phyloP scores from a whole-genome alignment of 2,113 vertebrate species.

The Carettochelys insculpta region DNA sequence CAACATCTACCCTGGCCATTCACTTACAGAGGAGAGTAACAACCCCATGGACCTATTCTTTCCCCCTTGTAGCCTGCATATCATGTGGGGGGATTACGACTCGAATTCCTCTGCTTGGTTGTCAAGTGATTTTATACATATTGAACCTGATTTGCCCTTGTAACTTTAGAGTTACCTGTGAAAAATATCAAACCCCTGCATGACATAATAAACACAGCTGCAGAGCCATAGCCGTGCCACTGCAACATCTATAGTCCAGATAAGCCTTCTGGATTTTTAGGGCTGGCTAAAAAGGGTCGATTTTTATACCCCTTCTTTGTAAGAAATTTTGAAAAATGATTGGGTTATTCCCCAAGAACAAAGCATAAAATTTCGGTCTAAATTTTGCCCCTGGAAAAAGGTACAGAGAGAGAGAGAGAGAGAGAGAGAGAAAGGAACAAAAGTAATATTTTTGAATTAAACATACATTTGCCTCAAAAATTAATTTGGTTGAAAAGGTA shows the following conservation, averaged over 20 bases:
- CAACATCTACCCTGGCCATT: not conserved
- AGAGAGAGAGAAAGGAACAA: not conserved
- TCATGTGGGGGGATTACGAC: not conserved
- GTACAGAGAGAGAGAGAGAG: not conserved
- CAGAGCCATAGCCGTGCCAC: not conserved
- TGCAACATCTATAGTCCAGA: not conserved
- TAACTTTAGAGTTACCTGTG: not conserved
- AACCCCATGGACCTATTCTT: not conserved
- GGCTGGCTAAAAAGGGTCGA: not conserved
- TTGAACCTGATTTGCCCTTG: not conserved
- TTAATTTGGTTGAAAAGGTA: not conserved
- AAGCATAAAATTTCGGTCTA: not conserved
- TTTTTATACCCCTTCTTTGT: not conserved
- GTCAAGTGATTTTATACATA: not conserved
- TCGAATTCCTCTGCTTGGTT: not conserved
- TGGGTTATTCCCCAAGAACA: not conserved
- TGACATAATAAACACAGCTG: not conserved
- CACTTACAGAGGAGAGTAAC: not conserved
- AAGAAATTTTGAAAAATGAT: fast-evolving
- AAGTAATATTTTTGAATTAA: not conserved
- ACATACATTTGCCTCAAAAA: not conserved
- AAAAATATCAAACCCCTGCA: not conserved
- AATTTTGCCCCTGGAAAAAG: not conserved
- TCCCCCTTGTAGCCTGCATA: not conserved
- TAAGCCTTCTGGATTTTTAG: not conserved